phyloP scores from a whole-genome alignment of 2,888 invertebrate genomes.

The Zhengitettix transpicula region DNA sequence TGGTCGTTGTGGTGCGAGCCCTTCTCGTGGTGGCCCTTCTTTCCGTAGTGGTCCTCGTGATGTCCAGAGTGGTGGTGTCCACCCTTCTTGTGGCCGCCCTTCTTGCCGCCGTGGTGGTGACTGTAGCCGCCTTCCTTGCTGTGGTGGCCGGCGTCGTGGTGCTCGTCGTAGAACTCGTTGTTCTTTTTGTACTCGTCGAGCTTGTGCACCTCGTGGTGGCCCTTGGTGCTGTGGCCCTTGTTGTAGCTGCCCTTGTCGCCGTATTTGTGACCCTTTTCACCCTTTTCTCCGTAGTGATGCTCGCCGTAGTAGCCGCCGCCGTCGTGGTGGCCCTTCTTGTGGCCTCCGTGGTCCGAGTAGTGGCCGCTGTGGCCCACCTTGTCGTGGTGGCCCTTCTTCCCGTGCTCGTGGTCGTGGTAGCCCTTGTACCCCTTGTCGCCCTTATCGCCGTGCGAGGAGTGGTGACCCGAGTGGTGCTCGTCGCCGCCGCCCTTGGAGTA shows the following conservation, averaged over 20 bases:
- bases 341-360: slow-evolving; percentile 42
- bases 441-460: slow-evolving; percentile 54
- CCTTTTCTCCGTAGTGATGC: slow-evolving; percentile 47
- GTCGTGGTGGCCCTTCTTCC: slow-evolving; percentile 38
- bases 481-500: slow-evolving; percentile 50
- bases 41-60: slow-evolving; percentile 60
- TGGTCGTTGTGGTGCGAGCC: slow-evolving; percentile 65
- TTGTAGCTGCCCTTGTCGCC: slow-evolving; percentile 57
- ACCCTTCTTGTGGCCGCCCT: slow-evolving; percentile 65
- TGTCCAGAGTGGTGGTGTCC: slow-evolving; percentile 64
- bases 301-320: slow-evolving; percentile 46
- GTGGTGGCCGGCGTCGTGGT: slow-evolving; percentile 65
- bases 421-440: slow-evolving; percentile 64
- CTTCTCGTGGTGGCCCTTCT: slow-evolving; percentile 64
- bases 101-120: slow-evolving; percentile 63
- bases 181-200: slow-evolving; percentile 73
- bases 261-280: slow-evolving; percentile 47
- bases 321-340: slow-evolving; percentile 46
- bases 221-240: slow-evolving; percentile 73
- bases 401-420: slow-evolving; percentile 61
- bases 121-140: slow-evolving; percentile 62
- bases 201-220: slow-evolving; percentile 72
- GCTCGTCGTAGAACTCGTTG: slow-evolving; percentile 73
- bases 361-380: slow-evolving; percentile 41
- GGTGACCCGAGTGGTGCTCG: slow-evolving; percentile 47